Evolutionary conservation across 37 sponge, comb jelly and placozoan species (phyloP).

Genomic region (Spongia lamella): DNA sequence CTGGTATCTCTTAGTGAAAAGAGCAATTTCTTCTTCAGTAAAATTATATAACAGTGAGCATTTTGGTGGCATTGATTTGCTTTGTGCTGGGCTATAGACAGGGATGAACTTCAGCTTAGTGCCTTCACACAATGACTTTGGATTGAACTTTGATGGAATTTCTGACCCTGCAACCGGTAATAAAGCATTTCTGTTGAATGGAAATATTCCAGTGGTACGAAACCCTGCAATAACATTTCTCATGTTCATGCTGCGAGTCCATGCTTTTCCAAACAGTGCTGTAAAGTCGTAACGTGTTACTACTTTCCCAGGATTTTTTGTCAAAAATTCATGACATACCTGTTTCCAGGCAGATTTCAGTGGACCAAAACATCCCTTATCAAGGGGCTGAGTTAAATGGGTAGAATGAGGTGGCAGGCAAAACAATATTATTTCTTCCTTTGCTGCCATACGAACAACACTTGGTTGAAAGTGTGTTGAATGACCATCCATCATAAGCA

Average conservation of each 20-base stretch:
- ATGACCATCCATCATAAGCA: constrained; percentile 71
- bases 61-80: too few relatives aligned
- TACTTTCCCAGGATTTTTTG: constrained; percentile 30
- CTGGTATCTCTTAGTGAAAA: too few relatives aligned
- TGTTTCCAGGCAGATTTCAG: constrained; percentile 41
- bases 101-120: too few relatives aligned
- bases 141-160: too few relatives aligned
- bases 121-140: too few relatives aligned
- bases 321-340: constrained; percentile 26
- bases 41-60: too few relatives aligned
- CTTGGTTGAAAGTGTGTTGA: constrained; percentile 47
- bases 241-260: constrained; percentile 42
- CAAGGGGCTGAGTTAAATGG: constrained; percentile 67
- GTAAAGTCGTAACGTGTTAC: constrained; percentile 35
- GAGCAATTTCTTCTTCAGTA: too few relatives aligned
- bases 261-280: constrained; percentile 34
- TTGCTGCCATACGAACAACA: constrained; percentile 36
- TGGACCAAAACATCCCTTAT: constrained; percentile 47
- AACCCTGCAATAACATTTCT: constrained; percentile 48
- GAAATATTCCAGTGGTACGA: constrained; percentile 42
- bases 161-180: constrained; percentile 2
- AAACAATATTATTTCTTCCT: constrained; percentile 31
- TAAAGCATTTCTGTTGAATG: constrained; percentile 14
- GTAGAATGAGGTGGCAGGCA: constrained; percentile 66
- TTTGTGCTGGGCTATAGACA: too few relatives aligned